Conservation (phyloP, 2,888 invertebrate species). For the Pandemis cinnamomeana region DNA sequence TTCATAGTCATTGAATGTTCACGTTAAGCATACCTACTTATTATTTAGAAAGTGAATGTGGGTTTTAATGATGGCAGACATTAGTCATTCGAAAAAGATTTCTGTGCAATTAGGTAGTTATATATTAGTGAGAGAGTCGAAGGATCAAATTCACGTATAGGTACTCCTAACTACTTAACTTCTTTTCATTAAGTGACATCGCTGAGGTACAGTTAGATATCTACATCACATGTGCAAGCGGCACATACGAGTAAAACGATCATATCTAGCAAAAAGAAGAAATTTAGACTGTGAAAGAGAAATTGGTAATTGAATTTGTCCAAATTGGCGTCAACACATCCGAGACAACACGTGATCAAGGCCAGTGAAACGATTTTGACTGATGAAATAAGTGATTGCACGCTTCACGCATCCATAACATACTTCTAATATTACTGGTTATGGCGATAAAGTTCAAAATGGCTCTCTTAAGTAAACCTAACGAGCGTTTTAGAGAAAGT, state of each 20-base stretch:
- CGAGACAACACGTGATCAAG: conserved; percentile 50
- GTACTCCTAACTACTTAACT: not conserved
- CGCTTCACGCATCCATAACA: conserved; percentile 45
- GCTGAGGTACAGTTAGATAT: not conserved
- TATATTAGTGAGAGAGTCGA: not conserved
- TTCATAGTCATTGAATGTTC: not conserved
- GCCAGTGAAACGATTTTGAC: conserved; percentile 53
- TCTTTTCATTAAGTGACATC: not conserved
- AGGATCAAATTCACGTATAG: not conserved
- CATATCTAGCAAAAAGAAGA: conserved; percentile 35
- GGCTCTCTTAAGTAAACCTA: conserved; percentile 22
- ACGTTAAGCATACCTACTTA: not conserved
- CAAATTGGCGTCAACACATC: conserved; percentile 48
- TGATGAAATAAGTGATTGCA: conserved; percentile 49
- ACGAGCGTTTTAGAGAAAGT: conserved; percentile 41
- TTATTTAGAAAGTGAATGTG: not conserved
- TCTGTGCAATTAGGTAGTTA: not conserved
- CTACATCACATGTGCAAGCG: conserved; percentile 17
- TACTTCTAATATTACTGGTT: conserved; percentile 19
- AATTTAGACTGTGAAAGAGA: conserved; percentile 46
- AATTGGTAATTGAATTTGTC: conserved; percentile 51
- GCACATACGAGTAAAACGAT: conserved; percentile 21
- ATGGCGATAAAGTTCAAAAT: conserved; percentile 42
- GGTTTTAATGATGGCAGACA: conserved; percentile 17
- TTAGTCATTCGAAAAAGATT: conserved; percentile 1